Evolutionary conservation across 2,888 invertebrate species (phyloP).

Genomic region (Adelphocoris suturalis): DNA sequence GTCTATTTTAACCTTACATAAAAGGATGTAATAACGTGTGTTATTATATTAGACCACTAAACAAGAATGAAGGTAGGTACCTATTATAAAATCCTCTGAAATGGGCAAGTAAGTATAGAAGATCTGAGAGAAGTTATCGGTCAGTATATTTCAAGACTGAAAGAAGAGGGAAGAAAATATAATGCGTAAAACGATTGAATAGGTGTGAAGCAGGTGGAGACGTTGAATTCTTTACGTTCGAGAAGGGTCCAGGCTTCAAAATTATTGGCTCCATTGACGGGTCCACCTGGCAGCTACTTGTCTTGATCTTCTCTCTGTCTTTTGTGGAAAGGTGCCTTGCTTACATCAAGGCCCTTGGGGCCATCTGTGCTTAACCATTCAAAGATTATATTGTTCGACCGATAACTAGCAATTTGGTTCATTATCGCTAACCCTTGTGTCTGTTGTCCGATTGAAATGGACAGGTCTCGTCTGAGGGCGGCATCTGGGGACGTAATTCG

Average conservation of each 20-base stretch:
- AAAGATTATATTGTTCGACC: conserved; percentile 38
- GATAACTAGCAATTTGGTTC: conserved; percentile 40
- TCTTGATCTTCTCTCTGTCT: conserved; percentile 34
- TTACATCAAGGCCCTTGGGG: conserved; percentile 5
- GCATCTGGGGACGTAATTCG: conserved; percentile 43
- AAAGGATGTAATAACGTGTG: too few species aligned
- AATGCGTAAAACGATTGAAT: conserved; percentile 45
- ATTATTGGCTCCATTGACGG: conserved; percentile 39
- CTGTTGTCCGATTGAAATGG: conserved; percentile 17
- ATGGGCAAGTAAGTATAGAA: neutral
- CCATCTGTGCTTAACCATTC: conserved; percentile 48
- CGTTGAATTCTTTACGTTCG: conserved; percentile 44
- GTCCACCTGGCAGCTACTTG: conserved; percentile 52
- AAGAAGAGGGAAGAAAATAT: neutral
- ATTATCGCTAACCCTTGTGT: conserved; percentile 30
- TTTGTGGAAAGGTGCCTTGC: conserved; percentile 39
- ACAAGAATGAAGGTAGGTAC: too few species aligned
- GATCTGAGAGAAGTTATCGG: neutral
- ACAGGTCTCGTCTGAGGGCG: neutral
- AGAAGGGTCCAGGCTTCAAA: neutral
- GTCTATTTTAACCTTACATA: too few species aligned
- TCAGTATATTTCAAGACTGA: neutral
- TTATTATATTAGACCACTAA: too few species aligned
- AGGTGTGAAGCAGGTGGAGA: conserved; percentile 48
- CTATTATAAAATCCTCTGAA: too few species aligned